Conservation (phyloP, 2,113 vertebrate genomes). For the Bubo blakistoni region DNA sequence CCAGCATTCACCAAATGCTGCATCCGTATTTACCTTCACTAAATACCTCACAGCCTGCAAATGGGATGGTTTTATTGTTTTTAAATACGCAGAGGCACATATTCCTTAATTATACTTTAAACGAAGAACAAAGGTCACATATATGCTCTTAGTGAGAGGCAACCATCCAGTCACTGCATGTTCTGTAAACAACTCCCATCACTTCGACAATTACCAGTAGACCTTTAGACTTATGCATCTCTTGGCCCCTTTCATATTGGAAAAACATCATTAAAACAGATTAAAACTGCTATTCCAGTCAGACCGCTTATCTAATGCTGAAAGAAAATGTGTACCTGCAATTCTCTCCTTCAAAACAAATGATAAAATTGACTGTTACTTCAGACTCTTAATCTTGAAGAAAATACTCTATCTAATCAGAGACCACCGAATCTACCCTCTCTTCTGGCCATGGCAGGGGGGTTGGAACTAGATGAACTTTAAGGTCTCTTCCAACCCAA, state of each 20-base stretch:
- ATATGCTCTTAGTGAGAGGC: not conserved
- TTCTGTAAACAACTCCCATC: constrained; percentile 53
- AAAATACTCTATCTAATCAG: constrained; percentile 21
- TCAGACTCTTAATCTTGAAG: not conserved
- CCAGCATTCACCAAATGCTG: not conserved
- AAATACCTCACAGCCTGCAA: constrained; percentile 1
- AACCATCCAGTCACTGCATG: not conserved
- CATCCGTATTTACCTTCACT: not conserved
- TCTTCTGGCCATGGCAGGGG: not conserved
- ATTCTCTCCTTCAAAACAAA: constrained; percentile 38
- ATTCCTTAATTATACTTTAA: constrained; percentile 57
- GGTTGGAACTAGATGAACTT: not conserved
- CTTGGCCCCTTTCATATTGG: constrained; percentile 25
- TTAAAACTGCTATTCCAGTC: constrained; percentile 55
- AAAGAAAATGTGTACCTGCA: constrained; percentile 38
- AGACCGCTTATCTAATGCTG: constrained; percentile 34
- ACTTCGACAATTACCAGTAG: constrained; percentile 48
- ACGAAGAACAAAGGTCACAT: constrained; percentile 17
- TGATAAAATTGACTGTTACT: not conserved
- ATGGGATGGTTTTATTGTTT: constrained; percentile 27
- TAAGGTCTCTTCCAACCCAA: not conserved
- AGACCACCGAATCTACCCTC: not conserved
- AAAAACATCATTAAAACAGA: constrained; percentile 55
- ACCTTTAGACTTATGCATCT: constrained; percentile 67
- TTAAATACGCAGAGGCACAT: not conserved